Conservation (phyloP, 2,888 invertebrate species). For the Philaethria dido region DNA sequence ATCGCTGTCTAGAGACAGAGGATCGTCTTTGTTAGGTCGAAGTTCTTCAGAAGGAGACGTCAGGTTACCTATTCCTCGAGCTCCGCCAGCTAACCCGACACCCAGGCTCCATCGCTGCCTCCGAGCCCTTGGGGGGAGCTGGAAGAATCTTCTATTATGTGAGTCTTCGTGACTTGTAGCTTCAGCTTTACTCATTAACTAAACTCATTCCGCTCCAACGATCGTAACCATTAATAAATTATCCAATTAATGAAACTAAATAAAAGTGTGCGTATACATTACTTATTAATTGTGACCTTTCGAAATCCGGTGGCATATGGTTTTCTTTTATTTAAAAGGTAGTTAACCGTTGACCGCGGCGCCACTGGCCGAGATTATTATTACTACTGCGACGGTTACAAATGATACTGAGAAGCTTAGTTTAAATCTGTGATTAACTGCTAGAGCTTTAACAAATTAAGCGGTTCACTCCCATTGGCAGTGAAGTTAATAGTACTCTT, state of each 20-base stretch:
- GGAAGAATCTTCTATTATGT: constrained; percentile 91
- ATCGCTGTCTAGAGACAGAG: constrained; percentile 79
- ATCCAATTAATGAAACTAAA: constrained; percentile 60
- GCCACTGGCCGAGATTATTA: constrained; percentile 70
- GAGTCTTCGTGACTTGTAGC: constrained; percentile 79
- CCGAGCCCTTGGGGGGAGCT: constrained; percentile 89
- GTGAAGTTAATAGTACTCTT: constrained; percentile 64
- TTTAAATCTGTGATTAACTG: constrained; percentile 73
- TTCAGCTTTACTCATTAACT: constrained; percentile 54
- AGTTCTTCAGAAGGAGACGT: constrained; percentile 90
- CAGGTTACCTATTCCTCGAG: constrained; percentile 66
- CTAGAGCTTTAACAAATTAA: constrained; percentile 72
- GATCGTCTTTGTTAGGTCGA: constrained; percentile 81
- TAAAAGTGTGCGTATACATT: constrained; percentile 57
- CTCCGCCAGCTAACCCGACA: constrained; percentile 69
- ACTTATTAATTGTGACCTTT: constrained; percentile 60
- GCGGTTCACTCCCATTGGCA: constrained; percentile 79
- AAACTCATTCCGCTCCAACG: constrained; percentile 40
- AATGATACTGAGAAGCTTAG: constrained; percentile 70
- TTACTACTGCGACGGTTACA: constrained; percentile 73
- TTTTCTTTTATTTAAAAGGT: constrained; percentile 70
- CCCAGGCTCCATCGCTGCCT: constrained; percentile 87
- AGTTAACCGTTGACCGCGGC: constrained; percentile 69
- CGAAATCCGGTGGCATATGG: constrained; percentile 63
- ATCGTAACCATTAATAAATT: constrained; percentile 51